Evolutionary conservation across 2,888 invertebrate genomes (phyloP).

Genomic region (Lasioglossum vierecki): DNA sequence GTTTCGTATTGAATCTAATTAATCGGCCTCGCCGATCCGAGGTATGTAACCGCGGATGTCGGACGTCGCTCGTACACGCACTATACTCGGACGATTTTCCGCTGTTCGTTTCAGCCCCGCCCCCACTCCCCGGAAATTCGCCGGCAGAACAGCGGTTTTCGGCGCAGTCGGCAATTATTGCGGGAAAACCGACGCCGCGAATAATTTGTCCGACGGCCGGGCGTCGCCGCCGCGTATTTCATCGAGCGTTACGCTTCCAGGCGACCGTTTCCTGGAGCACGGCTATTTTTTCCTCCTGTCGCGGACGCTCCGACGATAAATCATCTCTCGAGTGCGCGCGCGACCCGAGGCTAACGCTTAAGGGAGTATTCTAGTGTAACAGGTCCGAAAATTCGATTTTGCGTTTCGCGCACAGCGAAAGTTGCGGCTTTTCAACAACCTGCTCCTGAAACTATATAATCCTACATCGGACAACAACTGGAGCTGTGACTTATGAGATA

Average conservation of each 20-base stretch:
- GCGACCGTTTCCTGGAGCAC: conserved; percentile 12
- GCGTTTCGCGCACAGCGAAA: background rate
- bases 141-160: background rate
- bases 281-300: conserved; percentile 12
- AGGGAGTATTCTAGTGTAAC: background rate
- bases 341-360: background rate
- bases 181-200: conserved; percentile 20
- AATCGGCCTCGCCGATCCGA: conserved; percentile 44
- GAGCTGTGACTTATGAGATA: too few species aligned
- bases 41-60: background rate
- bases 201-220: conserved; percentile 32
- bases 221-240: conserved; percentile 11
- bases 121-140: background rate
- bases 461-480: background rate
- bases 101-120: background rate
- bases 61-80: background rate
- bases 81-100: background rate
- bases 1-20: conserved; percentile 63
- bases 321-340: background rate
- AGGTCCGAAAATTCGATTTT: background rate
- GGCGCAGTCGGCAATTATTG: conserved; percentile 33
- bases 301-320: background rate
- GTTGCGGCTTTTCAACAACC: background rate
- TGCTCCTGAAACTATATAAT: background rate
- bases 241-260: conserved; percentile 11